These are phyloP conservation scores for Salvelinus fontinalis DNA, from an alignment of 2,113 vertebrate genomes.

Conservation along the genomic window DNA sequence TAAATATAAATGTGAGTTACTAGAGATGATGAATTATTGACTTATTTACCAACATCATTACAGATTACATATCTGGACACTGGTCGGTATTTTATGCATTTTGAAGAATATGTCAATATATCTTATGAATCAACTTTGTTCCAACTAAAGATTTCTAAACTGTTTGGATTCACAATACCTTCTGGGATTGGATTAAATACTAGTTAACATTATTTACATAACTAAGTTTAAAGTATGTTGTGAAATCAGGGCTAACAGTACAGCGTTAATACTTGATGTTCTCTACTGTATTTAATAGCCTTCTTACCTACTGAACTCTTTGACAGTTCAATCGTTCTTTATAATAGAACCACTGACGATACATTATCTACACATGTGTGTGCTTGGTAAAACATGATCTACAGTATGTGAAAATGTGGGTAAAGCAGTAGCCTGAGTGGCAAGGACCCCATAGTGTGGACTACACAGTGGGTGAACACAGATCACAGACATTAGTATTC, in stretches of 20 bases:
- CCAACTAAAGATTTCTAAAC: too few species aligned
- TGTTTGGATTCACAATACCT: too few species aligned
- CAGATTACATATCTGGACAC: too few species aligned
- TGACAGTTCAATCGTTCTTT: neutral
- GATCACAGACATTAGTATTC: slow-evolving; percentile 46
- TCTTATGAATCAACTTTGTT: too few species aligned
- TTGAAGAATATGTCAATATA: too few species aligned
- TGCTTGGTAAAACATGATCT: slow-evolving; percentile 29
- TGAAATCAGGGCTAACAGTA: neutral
- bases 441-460: slow-evolving; percentile 5
- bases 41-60: neutral
- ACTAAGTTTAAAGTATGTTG: neutral
- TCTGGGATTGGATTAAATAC: too few species aligned
- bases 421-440: slow-evolving; percentile 21
- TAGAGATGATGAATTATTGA: neutral
- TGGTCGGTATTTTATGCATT: too few species aligned
- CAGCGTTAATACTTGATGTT: neutral
- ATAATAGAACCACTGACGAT: slow-evolving; percentile 1
- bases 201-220: neutral
- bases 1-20: neutral
- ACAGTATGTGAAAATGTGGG: slow-evolving; percentile 20
- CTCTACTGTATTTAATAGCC: slow-evolving; percentile 7
- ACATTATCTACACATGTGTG: slow-evolving; percentile 23
- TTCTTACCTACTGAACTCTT: slow-evolving; percentile 9
- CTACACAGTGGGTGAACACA: slow-evolving; percentile 20